Percentiles rank a stretch among this genome's conserved stretches.
Evolutionary conservation across 2,888 invertebrate species (phyloP).

Genomic region (Dryadula phaetusa): DNA sequence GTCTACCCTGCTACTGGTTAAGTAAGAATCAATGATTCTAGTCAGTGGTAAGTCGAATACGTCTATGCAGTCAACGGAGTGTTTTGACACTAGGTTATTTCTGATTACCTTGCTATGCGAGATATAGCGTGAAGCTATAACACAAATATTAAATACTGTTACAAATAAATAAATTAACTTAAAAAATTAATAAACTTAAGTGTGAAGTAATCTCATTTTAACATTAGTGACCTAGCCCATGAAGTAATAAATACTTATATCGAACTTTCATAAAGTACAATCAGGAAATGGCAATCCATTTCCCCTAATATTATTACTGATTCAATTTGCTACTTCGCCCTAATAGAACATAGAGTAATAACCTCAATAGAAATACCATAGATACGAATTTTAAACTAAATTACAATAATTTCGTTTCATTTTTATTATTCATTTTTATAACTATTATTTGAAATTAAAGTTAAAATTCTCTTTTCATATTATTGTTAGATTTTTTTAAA

Average conservation of each 20-base stretch:
- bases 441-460: too few species aligned
- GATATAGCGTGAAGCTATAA: too few species aligned
- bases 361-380: background rate
- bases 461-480: too few species aligned
- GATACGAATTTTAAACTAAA: background rate
- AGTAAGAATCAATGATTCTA: too few species aligned
- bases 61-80: too few species aligned
- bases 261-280: conserved; percentile 28
- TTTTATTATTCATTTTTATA: too few species aligned
- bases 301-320: conserved; percentile 35
- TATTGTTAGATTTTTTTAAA: too few species aligned
- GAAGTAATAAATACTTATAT: conserved; percentile 20
- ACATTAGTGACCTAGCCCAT: conserved; percentile 1
- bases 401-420: background rate
- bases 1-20: too few species aligned
- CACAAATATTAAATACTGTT: too few species aligned
- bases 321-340: conserved; percentile 30
- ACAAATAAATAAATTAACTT: background rate
- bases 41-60: too few species aligned
- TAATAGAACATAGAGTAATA: conserved; percentile 8
- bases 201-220: background rate
- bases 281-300: conserved; percentile 38
- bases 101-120: too few species aligned
- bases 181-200: background rate
- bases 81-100: too few species aligned